Evolutionary conservation across 1,140 invertebrate genomes (phyloP), one percentile per base, ranked within the genome.

Genomic region (Halyomorpha halys): DNA sequence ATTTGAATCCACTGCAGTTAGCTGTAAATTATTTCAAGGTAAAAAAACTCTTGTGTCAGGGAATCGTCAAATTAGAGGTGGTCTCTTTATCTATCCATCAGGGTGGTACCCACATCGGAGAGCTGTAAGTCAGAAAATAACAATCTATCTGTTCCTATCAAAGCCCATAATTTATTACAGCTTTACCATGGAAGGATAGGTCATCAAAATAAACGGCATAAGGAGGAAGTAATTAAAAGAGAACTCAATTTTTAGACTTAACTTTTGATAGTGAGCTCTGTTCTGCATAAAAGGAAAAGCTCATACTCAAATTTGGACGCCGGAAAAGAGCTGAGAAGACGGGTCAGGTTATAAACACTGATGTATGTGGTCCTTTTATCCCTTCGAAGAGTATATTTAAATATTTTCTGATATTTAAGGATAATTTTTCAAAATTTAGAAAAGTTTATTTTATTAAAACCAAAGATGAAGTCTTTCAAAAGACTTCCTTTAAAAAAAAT

Each of bases 311-410:
- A 47, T 74, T 74, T 69, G 69, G 69, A 2, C 69, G 64, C 19
- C 70, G 70, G 65, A 54, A 60, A 34, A 69, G 59, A 56, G 64
- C 71, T n/a, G 65, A 62, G 0, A 65, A 67, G 53, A 67, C 70
- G 45, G 68, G 66, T 62, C 69, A 73, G 27, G 51, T 73, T 5
- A 64, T 74, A 49, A 69, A 68, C 18, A 65, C 68, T 27, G 72
- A 74, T 66, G 68, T 73, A 8, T 71, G 69, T 47, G 72, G 69
- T 56, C 69, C 71, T 45, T 71, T 74, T 61, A 19, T 25, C 18
- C 4, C n/a, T 34, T 61, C 44, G 56, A 67, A 62, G 67, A 70
- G 23, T 71, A 70, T 27, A 69, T 71, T 54, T 71, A 71, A 62
- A 27, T 72, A 69, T 62, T 65, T n/a, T n/a, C n/a, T n/a, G n/a